A percentile compares a stretch with the other conserved stretches of the same genome.
phyloP scores from a whole-genome alignment of 2,888 invertebrate genomes.

The Muscina levida region DNA sequence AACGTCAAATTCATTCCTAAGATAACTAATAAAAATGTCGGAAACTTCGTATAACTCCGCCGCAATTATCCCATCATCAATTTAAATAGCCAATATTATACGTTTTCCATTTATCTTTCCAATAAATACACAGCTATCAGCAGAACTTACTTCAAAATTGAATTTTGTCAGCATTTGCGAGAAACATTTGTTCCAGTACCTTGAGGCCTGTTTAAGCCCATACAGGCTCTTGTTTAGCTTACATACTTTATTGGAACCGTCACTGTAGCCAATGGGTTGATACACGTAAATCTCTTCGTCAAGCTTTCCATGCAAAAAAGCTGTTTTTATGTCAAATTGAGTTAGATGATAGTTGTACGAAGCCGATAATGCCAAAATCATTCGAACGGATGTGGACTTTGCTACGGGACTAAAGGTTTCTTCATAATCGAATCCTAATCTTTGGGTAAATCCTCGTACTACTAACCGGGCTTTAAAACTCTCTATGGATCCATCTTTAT shows the following conservation, averaged over 20 bases:
- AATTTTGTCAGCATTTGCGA: constrained; percentile 37
- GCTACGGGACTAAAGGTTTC: constrained; percentile 62
- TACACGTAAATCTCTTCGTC: constrained; percentile 55
- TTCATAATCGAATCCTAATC: constrained; percentile 43
- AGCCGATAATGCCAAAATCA: constrained; percentile 59
- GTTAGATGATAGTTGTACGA: constrained; percentile 7
- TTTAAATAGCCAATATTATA: constrained; percentile 68
- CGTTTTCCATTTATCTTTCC: background rate
- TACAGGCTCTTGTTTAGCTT: constrained; percentile 57
- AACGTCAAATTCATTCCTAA: no score
- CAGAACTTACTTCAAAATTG: constrained; percentile 64
- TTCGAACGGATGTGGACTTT: constrained; percentile 53
- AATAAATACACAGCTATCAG: constrained; percentile 70
- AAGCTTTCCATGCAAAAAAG: constrained; percentile 37
- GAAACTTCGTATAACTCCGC: no score
- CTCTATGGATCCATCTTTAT: constrained; percentile 14
- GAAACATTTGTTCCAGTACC: constrained; percentile 52
- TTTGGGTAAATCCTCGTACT: constrained; percentile 65
- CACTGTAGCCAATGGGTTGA: constrained; percentile 61
- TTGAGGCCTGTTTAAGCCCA: constrained; percentile 54
- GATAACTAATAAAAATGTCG: no score
- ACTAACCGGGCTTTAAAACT: constrained; percentile 30
- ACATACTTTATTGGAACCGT: constrained; percentile 44
- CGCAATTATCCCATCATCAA: constrained; percentile 63
- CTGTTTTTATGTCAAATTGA: constrained; percentile 33